Conservation (phyloP, 2,888 invertebrate species). For the Melipona beecheii region DNA sequence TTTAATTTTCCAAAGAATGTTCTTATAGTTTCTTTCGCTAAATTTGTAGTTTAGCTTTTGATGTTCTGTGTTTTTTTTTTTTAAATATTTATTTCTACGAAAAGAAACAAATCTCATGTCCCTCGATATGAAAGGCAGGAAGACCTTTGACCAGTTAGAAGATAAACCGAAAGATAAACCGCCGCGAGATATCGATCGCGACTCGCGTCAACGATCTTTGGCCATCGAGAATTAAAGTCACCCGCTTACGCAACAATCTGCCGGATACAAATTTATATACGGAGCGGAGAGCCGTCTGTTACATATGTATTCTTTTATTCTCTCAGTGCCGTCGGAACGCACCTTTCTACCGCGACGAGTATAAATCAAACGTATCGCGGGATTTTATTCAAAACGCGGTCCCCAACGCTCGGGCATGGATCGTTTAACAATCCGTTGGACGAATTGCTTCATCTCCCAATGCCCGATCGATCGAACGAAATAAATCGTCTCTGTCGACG, state of each 20-base stretch:
- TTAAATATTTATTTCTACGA: too few species aligned
- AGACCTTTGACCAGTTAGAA: too few species aligned
- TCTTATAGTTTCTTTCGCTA: too few species aligned
- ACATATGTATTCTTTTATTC: constrained; percentile 6
- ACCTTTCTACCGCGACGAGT: background rate
- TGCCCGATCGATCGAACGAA: background rate
- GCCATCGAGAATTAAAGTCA: background rate
- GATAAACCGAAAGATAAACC: background rate
- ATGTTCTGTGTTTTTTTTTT: too few species aligned
- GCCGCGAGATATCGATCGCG: background rate
- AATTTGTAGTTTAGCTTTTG: too few species aligned
- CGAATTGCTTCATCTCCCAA: constrained; percentile 17
- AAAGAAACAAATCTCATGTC: too few species aligned
- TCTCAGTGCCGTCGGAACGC: background rate
- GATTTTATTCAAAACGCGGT: constrained; percentile 7
- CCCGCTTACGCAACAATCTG: constrained; percentile 3
- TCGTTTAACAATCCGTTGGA: constrained; percentile 18
- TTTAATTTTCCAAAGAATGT: too few species aligned
- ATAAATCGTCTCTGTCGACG: constrained; percentile 18
- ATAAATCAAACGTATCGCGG: constrained; percentile 18
- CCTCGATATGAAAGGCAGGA: too few species aligned
- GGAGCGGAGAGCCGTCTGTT: constrained; percentile 5
- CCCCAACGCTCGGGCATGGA: background rate
- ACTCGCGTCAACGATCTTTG: background rate
- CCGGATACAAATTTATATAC: constrained; percentile 18